A percentile compares a stretch with the other conserved stretches of the same genome.
Evolutionary conservation across 2,113 vertebrate species (phyloP).

Genomic region (Stercorarius parasiticus): DNA sequence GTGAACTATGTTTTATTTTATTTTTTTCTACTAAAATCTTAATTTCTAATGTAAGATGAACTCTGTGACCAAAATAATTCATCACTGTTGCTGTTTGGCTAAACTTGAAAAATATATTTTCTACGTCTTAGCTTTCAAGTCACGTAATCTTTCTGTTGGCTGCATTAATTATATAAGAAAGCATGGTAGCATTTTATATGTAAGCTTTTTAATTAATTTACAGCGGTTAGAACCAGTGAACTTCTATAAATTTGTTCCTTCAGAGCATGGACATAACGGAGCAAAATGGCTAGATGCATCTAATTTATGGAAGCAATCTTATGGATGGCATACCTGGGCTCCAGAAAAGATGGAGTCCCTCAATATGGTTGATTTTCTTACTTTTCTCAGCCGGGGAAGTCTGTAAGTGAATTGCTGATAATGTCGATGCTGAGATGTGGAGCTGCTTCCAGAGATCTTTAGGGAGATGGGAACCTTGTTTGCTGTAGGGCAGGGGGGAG

Average conservation of each 20-base stretch:
- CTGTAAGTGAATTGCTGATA: neutral
- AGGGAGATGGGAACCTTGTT: neutral
- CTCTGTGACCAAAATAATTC: neutral
- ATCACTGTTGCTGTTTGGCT: neutral
- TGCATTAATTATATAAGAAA: too few species aligned
- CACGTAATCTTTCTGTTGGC: neutral
- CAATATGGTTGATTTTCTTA: neutral
- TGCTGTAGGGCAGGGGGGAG: neutral
- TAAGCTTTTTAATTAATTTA: neutral
- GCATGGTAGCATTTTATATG: neutral
- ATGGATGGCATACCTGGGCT: neutral
- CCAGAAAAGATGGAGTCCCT: neutral
- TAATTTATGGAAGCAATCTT: neutral
- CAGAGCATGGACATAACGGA: neutral
- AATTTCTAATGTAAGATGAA: conserved; percentile 3
- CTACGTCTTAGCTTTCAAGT: neutral
- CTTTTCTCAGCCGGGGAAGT: neutral
- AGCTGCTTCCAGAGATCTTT: neutral
- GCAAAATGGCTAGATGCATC: neutral
- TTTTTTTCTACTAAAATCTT: neutral
- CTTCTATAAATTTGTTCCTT: neutral
- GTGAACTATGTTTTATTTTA: neutral
- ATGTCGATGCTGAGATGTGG: neutral
- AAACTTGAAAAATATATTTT: neutral
- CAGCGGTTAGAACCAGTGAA: neutral